Conservation (phyloP, 2,797 vertebrate genomes). For the Hybognathus amarus region DNA sequence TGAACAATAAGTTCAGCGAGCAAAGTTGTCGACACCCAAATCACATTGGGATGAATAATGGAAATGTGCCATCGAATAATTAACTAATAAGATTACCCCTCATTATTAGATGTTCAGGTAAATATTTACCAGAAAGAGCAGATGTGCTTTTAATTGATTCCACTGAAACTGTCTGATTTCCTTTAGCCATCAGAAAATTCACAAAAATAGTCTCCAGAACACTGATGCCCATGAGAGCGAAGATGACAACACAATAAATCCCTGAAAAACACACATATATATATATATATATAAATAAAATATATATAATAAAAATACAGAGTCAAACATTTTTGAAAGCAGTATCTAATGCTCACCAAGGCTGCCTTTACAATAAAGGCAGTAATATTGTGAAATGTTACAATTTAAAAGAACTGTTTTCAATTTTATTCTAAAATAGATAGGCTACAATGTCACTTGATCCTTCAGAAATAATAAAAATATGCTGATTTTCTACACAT, state of each 20-base stretch:
- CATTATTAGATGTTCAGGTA: neutral
- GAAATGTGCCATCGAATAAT: neutral
- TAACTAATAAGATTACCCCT: neutral
- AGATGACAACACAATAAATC: constrained; percentile 81
- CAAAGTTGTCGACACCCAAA: neutral
- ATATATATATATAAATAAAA: too few relatives aligned
- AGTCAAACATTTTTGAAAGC: too few relatives aligned
- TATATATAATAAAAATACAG: too few relatives aligned
- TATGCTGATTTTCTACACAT: neutral
- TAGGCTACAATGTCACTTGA: neutral
- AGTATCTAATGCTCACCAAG: too few relatives aligned
- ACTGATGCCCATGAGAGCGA: constrained; percentile 80
- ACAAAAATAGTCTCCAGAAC: constrained; percentile 80
- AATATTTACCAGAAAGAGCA: constrained; percentile 13
- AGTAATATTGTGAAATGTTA: too few relatives aligned
- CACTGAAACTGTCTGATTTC: neutral
- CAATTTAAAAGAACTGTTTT: neutral
- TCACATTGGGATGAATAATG: neutral
- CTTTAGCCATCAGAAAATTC: constrained; percentile 70
- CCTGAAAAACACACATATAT: too few relatives aligned
- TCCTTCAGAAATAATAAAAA: neutral
- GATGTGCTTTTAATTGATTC: neutral
- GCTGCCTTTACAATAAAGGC: too few relatives aligned
- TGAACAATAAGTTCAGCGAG: neutral
- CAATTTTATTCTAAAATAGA: neutral